These are phyloP conservation scores for Spodoptera littoralis DNA, from an alignment of 2,888 invertebrate species.

Conservation along the genomic window DNA sequence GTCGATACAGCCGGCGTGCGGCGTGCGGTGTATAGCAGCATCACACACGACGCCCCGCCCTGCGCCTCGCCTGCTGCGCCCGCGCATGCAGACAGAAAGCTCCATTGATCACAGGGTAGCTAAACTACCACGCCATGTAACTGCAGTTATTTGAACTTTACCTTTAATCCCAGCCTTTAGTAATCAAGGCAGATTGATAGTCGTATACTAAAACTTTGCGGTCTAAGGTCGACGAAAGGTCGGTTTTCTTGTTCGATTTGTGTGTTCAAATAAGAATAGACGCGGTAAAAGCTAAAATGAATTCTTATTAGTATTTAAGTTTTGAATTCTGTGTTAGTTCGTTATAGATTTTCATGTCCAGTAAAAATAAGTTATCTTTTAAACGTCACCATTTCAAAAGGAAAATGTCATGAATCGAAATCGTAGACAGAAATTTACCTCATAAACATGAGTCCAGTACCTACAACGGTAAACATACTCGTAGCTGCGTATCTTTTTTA, in stretches of 20 bases:
- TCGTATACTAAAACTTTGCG: constrained; percentile 10
- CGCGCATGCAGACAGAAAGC: constrained; percentile 50
- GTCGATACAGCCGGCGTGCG: constrained; percentile 65
- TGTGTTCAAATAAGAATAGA: not conserved
- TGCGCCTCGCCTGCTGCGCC: constrained; percentile 29
- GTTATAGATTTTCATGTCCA: too few relatives aligned
- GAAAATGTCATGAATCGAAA: too few relatives aligned
- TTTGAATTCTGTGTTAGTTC: not conserved
- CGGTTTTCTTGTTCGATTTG: not conserved
- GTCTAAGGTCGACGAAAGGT: not conserved
- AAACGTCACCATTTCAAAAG: too few relatives aligned
- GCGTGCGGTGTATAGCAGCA: constrained; percentile 55
- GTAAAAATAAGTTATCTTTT: too few relatives aligned
- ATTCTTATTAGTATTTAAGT: not conserved
- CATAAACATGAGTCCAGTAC: too few relatives aligned
- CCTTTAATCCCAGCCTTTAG: constrained; percentile 38
- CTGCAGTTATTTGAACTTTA: constrained; percentile 35
- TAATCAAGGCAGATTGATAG: constrained; percentile 30
- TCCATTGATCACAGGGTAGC: constrained; percentile 47
- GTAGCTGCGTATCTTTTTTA: too few relatives aligned
- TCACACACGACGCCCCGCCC: constrained; percentile 57
- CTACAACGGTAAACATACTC: too few relatives aligned
- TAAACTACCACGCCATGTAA: constrained; percentile 20
- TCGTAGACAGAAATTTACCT: too few relatives aligned
- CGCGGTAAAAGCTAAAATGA: not conserved